phyloP scores from a whole-genome alignment of 2,888 invertebrate species.

The Rapana venosa region DNA sequence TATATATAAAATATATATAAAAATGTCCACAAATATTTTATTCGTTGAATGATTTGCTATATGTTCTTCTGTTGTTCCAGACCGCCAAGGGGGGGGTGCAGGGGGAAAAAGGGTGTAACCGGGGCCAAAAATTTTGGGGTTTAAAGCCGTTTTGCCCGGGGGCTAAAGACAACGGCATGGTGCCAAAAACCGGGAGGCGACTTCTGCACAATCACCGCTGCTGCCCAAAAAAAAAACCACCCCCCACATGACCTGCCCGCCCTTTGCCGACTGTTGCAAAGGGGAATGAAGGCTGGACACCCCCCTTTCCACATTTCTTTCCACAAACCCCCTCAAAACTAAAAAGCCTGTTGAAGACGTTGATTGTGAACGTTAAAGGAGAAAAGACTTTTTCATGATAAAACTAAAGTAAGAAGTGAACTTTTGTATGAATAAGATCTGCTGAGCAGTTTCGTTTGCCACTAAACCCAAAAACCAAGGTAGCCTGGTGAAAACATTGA shows the following conservation, averaged over 20 bases:
- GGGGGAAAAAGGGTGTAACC: constrained; percentile 67
- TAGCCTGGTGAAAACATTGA: neutral
- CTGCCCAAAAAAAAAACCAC: constrained; percentile 45
- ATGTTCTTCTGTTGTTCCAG: constrained; percentile 52
- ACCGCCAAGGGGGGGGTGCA: constrained; percentile 58
- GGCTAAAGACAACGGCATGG: constrained; percentile 89
- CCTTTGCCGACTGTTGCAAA: constrained; percentile 56
- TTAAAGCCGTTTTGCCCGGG: constrained; percentile 66
- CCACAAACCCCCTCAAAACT: neutral
- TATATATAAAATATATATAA: no score
- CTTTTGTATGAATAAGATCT: neutral
- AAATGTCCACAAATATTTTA: neutral
- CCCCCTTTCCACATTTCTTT: neutral
- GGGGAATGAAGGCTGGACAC: constrained; percentile 49
- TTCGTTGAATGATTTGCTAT: neutral
- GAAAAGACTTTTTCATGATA: neutral
- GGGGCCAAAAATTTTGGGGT: constrained; percentile 64
- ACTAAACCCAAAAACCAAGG: neutral
- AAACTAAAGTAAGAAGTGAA: neutral
- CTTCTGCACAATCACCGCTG: constrained; percentile 69
- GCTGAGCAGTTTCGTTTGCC: neutral
- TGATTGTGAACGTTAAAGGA: neutral
- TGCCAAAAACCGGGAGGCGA: constrained; percentile 89
- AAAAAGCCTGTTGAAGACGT: neutral
- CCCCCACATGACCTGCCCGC: constrained; percentile 54